Conservation (phyloP, 2,113 vertebrate species). For the Vidua macroura region DNA sequence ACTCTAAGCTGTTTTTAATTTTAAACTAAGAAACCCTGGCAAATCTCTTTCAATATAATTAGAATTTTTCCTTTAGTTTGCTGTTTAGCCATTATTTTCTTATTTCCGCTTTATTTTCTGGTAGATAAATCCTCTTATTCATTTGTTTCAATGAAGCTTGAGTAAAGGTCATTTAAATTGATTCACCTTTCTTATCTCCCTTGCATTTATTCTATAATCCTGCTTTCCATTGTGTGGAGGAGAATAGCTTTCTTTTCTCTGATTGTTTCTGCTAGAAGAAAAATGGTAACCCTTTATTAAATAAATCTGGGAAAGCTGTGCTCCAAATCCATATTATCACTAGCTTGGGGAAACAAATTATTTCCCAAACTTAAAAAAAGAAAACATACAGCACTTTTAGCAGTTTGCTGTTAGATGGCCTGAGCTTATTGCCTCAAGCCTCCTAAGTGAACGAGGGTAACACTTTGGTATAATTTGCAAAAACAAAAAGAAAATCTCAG, state of each 20-base stretch:
- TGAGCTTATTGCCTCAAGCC: neutral
- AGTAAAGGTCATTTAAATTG: slow-evolving; percentile 73
- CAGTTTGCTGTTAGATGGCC: neutral
- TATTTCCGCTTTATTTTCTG: slow-evolving; percentile 53
- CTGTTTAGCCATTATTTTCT: slow-evolving; percentile 58
- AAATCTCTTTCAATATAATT: slow-evolving; percentile 47
- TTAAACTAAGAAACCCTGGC: slow-evolving; percentile 43
- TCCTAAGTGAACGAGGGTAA: neutral
- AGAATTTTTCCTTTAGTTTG: slow-evolving; percentile 48
- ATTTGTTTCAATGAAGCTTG: slow-evolving; percentile 67
- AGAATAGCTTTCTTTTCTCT: slow-evolving; percentile 47
- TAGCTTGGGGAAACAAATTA: slow-evolving; percentile 27
- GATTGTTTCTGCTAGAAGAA: slow-evolving; percentile 42
- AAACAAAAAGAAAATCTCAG: neutral
- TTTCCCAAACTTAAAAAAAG: slow-evolving; percentile 29
- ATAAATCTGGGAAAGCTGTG: slow-evolving; percentile 40
- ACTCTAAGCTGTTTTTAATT: slow-evolving; percentile 41
- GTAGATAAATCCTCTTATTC: slow-evolving; percentile 70
- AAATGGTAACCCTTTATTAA: slow-evolving; percentile 69
- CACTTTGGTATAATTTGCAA: neutral
- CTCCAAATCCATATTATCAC: slow-evolving; percentile 59
- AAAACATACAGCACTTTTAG: neutral
- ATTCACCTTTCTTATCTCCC: slow-evolving; percentile 66
- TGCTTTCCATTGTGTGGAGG: slow-evolving; percentile 44
- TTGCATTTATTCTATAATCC: slow-evolving; percentile 61